These are phyloP conservation scores for Uropsilus gracilis DNA, from an alignment of 2,113 vertebrate species.

Conservation along the genomic window DNA sequence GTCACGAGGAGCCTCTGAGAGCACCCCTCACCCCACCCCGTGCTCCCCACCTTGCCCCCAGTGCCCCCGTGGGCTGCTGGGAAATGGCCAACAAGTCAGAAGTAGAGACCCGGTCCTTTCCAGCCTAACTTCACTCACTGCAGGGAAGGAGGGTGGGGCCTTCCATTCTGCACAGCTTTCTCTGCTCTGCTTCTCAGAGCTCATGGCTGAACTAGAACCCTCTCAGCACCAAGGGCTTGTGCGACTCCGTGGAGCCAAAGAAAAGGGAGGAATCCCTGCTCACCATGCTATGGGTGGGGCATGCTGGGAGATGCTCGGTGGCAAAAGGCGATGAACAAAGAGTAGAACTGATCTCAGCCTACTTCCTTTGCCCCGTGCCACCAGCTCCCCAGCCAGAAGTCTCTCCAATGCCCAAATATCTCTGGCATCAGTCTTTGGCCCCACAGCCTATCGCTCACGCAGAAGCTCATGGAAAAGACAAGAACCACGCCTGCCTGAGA, in stretches of 20 bases:
- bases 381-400: slow-evolving; percentile 9
- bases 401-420: background rate
- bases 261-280: slow-evolving; percentile 2
- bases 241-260: background rate
- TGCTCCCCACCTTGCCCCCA: background rate
- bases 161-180: background rate
- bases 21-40: background rate
- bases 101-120: background rate
- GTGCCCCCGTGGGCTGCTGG: background rate
- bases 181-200: background rate
- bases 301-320: slow-evolving; percentile 8
- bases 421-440: background rate
- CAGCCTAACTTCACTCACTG: background rate
- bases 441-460: background rate
- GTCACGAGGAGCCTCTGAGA: background rate
- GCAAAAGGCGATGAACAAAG: background rate
- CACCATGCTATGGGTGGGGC: slow-evolving; percentile 56
- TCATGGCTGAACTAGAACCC: background rate
- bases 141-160: background rate
- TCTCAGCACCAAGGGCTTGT: background rate
- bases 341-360: background rate
- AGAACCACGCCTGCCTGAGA: background rate
- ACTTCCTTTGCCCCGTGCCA: background rate
- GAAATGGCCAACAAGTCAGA: background rate
- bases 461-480: background rate